phyloP scores from a whole-genome alignment of 2,888 invertebrate genomes.

The Cryptus armator region DNA sequence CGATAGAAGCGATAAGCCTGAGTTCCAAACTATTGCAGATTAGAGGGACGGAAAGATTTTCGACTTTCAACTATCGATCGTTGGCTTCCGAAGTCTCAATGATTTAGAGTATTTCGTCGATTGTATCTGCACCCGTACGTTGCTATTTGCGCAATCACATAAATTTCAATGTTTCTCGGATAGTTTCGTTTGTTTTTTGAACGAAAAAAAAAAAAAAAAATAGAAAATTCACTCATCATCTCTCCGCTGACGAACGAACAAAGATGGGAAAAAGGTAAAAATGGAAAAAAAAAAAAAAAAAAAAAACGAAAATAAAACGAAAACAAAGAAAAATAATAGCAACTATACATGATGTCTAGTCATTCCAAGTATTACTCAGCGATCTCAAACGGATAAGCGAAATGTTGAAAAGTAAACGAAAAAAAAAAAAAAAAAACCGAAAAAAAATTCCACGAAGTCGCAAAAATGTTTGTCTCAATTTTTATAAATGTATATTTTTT shows the following conservation, averaged over 20 bases:
- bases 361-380: conserved; percentile 78
- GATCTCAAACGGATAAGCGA: conserved; percentile 42
- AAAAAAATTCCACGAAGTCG: conserved; percentile 24
- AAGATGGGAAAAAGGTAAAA: conserved; percentile 23
- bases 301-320: not conserved
- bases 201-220: not conserved
- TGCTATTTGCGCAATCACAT: conserved; percentile 77
- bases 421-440: conserved; percentile 27
- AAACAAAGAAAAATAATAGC: conserved; percentile 73
- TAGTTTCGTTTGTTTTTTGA: not conserved
- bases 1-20: not conserved
- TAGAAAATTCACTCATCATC: too few species aligned
- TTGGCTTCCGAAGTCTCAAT: not conserved
- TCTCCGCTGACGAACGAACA: conserved; percentile 7
- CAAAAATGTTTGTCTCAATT: conserved; percentile 45
- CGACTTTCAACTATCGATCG: too few species aligned
- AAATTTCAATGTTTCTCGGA: conserved; percentile 60
- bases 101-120: conserved; percentile 36
- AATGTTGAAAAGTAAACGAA: conserved; percentile 37
- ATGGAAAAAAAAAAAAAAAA: too few species aligned
- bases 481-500: conserved; percentile 64
- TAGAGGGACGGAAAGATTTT: not conserved
- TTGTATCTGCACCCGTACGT: conserved; percentile 78
- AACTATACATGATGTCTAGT: conserved; percentile 82
- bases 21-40: not conserved